Evolutionary conservation across 2,113 vertebrate genomes (phyloP).

Genomic region (Guaruba guarouba): DNA sequence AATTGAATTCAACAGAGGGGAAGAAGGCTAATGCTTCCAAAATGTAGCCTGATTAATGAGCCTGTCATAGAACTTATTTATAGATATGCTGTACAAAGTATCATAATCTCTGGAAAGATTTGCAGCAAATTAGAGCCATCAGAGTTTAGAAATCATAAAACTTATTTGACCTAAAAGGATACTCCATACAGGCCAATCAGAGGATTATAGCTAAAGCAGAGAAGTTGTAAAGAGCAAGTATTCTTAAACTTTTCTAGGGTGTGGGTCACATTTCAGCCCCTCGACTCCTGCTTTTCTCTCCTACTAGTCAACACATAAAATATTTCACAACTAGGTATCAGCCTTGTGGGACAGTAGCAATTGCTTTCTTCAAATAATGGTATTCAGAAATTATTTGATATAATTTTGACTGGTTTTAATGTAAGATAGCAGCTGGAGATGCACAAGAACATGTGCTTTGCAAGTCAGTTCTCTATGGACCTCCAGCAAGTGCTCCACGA

Average conservation of each 20-base stretch:
- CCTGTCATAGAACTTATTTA: constrained; percentile 54
- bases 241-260: not conserved
- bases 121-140: constrained; percentile 45
- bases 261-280: not conserved
- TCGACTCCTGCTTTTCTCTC: not conserved
- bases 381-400: not conserved
- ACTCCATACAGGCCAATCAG: not conserved
- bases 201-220: not conserved
- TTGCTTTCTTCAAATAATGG: not conserved
- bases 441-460: not conserved
- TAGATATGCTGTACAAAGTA: constrained; percentile 39
- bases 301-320: not conserved
- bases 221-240: not conserved
- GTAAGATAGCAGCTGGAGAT: constrained; percentile 11
- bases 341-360: not conserved
- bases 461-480: not conserved
- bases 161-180: not conserved
- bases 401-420: not conserved
- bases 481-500: not conserved
- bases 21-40: constrained; percentile 59
- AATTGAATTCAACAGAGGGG: constrained; percentile 48
- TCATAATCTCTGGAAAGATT: constrained; percentile 49
- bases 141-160: constrained; percentile 38
- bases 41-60: constrained; percentile 58
- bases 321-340: not conserved